Percentiles rank a stretch among this genome's conserved stretches.
phyloP scores from a whole-genome alignment of 2,113 vertebrate species.

The Malurus elegans region DNA sequence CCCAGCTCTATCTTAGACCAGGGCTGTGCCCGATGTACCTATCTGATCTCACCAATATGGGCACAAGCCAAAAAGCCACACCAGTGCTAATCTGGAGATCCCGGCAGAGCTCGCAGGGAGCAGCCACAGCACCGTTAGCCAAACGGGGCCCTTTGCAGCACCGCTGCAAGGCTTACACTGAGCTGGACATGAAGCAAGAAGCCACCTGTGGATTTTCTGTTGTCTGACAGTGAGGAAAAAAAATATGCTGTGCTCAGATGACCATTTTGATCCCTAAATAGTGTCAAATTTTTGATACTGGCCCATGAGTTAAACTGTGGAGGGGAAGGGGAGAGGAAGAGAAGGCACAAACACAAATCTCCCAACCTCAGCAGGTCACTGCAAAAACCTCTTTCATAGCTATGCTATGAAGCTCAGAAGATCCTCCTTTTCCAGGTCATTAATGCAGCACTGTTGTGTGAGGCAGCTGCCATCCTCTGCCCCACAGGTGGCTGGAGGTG shows the following conservation, averaged over 20 bases:
- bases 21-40: accelerated
- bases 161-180: neutral
- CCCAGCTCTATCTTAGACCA: neutral
- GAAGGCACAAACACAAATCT: neutral
- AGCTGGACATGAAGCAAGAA: neutral
- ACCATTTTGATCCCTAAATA: neutral
- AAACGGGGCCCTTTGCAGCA: accelerated
- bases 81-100: neutral
- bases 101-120: neutral
- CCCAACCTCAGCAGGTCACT: neutral
- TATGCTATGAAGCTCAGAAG: neutral
- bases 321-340: neutral
- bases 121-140: neutral
- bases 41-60: neutral
- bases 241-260: neutral
- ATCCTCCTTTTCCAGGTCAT: constrained; percentile 9
- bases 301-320: neutral
- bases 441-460: constrained; percentile 9
- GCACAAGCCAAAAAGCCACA: constrained; percentile 4
- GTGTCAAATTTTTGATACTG: neutral
- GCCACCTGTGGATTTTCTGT: neutral
- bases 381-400: neutral
- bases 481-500: constrained; percentile 62
- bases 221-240: neutral
- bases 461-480: constrained; percentile 1